phyloP scores from a whole-genome alignment of 1,140 invertebrate genomes.

The Cryptotermes secundus region DNA sequence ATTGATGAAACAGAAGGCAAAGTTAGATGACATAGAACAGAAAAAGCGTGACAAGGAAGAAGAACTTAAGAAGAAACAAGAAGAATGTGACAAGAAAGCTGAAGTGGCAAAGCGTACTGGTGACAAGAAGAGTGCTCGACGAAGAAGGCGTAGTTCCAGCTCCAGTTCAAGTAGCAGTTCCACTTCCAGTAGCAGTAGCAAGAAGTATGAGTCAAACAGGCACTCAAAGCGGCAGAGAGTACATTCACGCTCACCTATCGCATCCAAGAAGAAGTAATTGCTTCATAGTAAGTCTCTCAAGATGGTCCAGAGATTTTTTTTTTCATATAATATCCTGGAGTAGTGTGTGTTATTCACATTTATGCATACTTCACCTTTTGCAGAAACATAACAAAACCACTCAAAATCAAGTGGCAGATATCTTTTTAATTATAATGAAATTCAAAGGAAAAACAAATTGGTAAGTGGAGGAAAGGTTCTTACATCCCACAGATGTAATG shows the following conservation, averaged over 20 bases:
- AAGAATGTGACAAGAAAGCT: not conserved
- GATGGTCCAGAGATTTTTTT: not conserved
- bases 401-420: no score
- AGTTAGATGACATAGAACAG: not conserved
- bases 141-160: not conserved
- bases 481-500: no score
- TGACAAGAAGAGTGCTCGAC: not conserved
- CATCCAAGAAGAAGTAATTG: not conserved
- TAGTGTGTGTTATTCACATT: no score
- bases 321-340: not conserved
- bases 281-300: not conserved
- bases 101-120: not conserved
- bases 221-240: not conserved
- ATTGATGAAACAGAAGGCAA: not conserved
- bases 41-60: not conserved
- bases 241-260: not conserved
- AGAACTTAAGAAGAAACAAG: not conserved
- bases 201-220: not conserved
- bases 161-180: not conserved
- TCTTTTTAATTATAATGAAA: no score
- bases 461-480: no score
- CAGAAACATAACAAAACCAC: no score
- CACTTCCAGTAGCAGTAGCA: not conserved
- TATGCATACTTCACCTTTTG: no score
- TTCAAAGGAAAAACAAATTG: no score